Percentiles rank a stretch among this genome's conserved stretches.
phyloP scores from a whole-genome alignment of 2,797 vertebrate species.

The Pelodytes ibericus region DNA sequence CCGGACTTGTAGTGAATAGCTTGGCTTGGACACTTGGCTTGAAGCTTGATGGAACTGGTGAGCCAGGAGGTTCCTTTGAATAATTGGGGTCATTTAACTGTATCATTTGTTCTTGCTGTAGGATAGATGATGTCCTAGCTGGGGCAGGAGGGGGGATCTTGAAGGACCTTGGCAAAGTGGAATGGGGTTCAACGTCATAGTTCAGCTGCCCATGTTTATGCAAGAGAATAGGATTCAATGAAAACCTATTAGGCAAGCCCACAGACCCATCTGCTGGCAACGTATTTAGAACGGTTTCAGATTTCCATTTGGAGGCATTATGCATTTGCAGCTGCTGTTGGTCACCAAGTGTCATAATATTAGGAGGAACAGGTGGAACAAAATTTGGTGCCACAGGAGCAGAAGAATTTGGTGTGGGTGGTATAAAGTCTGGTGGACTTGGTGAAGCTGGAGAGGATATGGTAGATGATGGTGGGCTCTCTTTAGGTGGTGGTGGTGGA shows the following conservation, averaged over 20 bases:
- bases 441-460: conserved; percentile 6
- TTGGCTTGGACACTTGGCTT: conserved; percentile 60
- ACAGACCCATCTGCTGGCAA: conserved; percentile 56
- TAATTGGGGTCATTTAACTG: neutral
- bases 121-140: conserved; percentile 73
- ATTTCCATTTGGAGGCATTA: conserved; percentile 73
- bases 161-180: conserved; percentile 70
- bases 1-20: conserved; percentile 47
- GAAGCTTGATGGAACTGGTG: conserved; percentile 68
- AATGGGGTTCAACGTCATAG: conserved; percentile 62
- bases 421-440: conserved; percentile 48
- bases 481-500: conserved; percentile 40
- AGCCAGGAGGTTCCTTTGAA: conserved; percentile 59
- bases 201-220: conserved; percentile 58
- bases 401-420: conserved; percentile 39
- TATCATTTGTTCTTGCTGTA: conserved; percentile 56
- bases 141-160: conserved; percentile 76
- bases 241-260: conserved; percentile 43
- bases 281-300: conserved; percentile 67
- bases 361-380: conserved; percentile 11
- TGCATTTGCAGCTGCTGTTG: neutral
- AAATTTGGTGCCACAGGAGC: conserved; percentile 17
- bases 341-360: neutral
- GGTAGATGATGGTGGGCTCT: conserved; percentile 3
- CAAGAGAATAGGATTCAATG: conserved; percentile 36